Evolutionary conservation across 1,140 invertebrate species (phyloP).

Genomic region (Grapholita molesta): DNA sequence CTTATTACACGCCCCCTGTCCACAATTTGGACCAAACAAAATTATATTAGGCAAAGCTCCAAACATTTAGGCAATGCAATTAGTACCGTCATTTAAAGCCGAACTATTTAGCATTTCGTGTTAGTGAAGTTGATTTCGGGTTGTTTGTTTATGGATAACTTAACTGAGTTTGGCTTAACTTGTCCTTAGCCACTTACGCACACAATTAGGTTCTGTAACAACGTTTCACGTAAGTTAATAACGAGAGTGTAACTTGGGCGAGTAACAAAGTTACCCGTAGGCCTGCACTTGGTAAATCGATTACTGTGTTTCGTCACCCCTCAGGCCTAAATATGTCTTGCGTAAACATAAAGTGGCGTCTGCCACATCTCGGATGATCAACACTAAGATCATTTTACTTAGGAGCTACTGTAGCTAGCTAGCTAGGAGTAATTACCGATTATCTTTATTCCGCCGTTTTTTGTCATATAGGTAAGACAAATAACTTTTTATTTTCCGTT

Average conservation of each 20-base stretch:
- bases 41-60: not conserved
- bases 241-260: not conserved
- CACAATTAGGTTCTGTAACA: not conserved
- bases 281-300: not conserved
- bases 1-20: not conserved
- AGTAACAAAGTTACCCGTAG: not conserved
- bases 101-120: not conserved
- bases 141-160: not conserved
- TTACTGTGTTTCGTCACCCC: not conserved
- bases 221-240: conserved; percentile 1
- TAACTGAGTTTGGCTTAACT: not conserved
- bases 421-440: too few species aligned
- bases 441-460: too few species aligned
- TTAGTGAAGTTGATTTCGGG: not conserved
- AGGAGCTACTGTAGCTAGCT: too few species aligned
- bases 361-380: too few species aligned
- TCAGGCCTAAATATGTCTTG: not conserved
- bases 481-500: too few species aligned
- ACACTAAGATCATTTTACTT: too few species aligned
- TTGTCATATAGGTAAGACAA: too few species aligned
- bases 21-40: not conserved
- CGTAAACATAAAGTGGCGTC: not conserved
- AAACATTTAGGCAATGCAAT: not conserved
- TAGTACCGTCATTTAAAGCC: conserved; percentile 7
- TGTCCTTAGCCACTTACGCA: not conserved